A percentile compares a stretch with the other conserved stretches of the same genome.
Evolutionary conservation across 1,140 invertebrate species (phyloP).

Genomic region (Lepidostoma basale): DNA sequence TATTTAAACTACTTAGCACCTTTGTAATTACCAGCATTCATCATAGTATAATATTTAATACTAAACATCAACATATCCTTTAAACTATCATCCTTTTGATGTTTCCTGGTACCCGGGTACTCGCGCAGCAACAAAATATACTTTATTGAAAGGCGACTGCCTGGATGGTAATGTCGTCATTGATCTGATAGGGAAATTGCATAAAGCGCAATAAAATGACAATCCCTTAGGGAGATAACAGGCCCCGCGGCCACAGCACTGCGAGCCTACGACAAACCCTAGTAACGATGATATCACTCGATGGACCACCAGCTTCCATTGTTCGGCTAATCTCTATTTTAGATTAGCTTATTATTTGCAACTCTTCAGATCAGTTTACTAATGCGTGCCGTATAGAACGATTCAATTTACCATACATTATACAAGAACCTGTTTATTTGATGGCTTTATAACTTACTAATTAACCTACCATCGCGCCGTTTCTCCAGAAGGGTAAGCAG

Average conservation of each 20-base stretch:
- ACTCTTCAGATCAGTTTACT: background rate
- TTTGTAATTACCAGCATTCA: too few relatives aligned
- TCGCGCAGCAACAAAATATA: constrained; percentile 1
- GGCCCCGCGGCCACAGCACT: background rate
- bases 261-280: background rate
- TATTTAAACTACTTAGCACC: too few relatives aligned
- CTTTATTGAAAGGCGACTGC: constrained; percentile 10
- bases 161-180: constrained; percentile 22
- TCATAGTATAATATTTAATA: too few relatives aligned
- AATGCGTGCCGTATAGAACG: too few relatives aligned
- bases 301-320: constrained; percentile 30
- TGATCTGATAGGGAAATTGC: constrained; percentile 31
- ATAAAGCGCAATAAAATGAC: constrained; percentile 34
- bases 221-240: constrained; percentile 25
- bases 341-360: constrained; percentile 39
- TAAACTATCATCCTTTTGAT: too few relatives aligned
- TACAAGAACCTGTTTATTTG: too few relatives aligned
- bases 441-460: too few relatives aligned
- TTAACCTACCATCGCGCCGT: too few relatives aligned
- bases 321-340: constrained; percentile 25
- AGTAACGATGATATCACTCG: constrained; percentile 29
- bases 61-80: too few relatives aligned
- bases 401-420: too few relatives aligned
- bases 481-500: too few relatives aligned
- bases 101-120: too few relatives aligned